These are phyloP conservation scores for Ascaphus truei DNA, from an alignment of 2,113 vertebrate genomes.

Conservation along the genomic window DNA sequence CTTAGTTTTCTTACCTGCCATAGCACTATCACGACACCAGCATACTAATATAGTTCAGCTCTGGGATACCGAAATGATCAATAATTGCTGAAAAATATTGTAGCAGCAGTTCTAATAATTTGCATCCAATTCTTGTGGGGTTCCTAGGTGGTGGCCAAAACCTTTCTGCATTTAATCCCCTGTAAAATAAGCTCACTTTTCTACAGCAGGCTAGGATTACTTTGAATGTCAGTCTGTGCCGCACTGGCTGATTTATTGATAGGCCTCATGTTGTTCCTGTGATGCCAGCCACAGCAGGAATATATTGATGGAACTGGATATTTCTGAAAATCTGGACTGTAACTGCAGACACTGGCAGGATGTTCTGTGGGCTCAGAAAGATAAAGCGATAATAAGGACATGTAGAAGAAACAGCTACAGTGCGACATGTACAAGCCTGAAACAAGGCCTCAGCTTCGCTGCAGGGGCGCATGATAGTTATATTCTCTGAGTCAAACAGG, in stretches of 20 bases:
- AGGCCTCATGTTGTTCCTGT: conserved; percentile 45
- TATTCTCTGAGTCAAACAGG: no score
- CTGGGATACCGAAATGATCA: no score
- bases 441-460: no score
- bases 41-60: no score
- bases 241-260: conserved; percentile 50
- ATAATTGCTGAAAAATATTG: no score
- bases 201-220: not conserved
- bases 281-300: conserved; percentile 47
- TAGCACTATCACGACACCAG: no score
- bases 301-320: conserved; percentile 45
- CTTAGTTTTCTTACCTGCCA: no score
- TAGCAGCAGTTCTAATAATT: no score
- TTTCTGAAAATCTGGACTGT: conserved; percentile 46
- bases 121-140: no score
- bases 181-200: not conserved
- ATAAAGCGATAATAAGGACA: conserved; percentile 43
- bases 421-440: conserved; percentile 35
- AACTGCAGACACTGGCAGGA: conserved; percentile 40
- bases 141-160: no score
- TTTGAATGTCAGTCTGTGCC: conserved; percentile 9
- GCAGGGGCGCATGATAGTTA: no score
- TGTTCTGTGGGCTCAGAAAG: conserved; percentile 24
- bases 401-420: conserved; percentile 29
- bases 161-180: not conserved